Evolutionary conservation across 1,140 invertebrate species (phyloP).

Genomic region (Calosoma granatense): DNA sequence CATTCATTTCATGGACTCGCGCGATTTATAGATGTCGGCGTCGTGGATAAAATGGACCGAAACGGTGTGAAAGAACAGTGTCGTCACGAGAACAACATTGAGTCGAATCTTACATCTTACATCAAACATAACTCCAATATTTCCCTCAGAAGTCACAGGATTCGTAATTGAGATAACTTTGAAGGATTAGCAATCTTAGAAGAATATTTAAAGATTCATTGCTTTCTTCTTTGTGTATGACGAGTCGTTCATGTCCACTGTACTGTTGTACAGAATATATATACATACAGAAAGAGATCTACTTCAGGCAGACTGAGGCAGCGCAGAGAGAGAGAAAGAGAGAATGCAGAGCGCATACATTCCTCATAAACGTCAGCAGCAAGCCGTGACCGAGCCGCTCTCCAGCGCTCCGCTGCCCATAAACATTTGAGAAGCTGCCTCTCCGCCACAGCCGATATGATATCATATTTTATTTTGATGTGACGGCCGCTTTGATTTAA

Average conservation of each 20-base stretch:
- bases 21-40: not conserved
- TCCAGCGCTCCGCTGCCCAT: slow-evolving; percentile 16
- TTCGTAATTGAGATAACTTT: too few species aligned
- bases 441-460: slow-evolving; percentile 29
- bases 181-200: too few species aligned
- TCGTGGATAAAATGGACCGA: not conserved
- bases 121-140: too few species aligned
- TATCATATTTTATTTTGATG: slow-evolving; percentile 33
- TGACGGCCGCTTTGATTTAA: slow-evolving; percentile 29
- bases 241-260: not conserved
- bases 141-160: too few species aligned
- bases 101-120: too few species aligned
- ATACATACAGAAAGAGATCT: not conserved
- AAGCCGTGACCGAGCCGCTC: not conserved
- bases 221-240: not conserved
- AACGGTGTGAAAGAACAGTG: not conserved
- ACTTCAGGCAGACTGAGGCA: not conserved
- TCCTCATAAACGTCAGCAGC: slow-evolving; percentile 27
- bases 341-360: slow-evolving; percentile 22
- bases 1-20: slow-evolving; percentile 17
- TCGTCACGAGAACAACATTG: too few species aligned
- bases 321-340: not conserved
- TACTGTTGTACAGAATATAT: not conserved
- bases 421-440: slow-evolving; percentile 28
- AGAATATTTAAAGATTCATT: not conserved